Base-by-base conservation (phyloP, 2,113 vertebrate genomes). In the Sander vitreus region DNA sequence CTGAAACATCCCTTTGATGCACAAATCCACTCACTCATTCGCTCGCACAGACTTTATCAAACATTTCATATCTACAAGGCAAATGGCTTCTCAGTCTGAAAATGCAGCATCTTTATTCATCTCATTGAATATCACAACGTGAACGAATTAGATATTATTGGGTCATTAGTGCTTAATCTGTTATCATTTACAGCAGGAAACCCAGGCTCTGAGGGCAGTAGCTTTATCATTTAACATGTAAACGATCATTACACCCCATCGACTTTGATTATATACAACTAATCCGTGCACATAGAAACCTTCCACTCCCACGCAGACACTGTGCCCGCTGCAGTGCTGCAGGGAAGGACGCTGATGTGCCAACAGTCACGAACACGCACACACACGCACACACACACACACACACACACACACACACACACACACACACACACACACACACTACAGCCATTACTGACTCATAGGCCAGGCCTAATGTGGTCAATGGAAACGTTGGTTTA, bases 351-450 rank as follows among this genome's bases (percentile, higher is more conserved):
- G 1, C 33, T 33, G 30, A 33, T 33, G 30, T 33, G 30, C 5
- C 30, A 33, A 53, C 27, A 45, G 16, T 51, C 33, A 54, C 55
- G 13, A 50, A 45, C 48, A 16, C 48, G 63, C n/a, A 54, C 14
- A 8, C 54, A 6, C 39, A 43, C 36, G 39, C 27, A 53, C 13
- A 45, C 62, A 62, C 51, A 53, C 51, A 21, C 51, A 53, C 6
- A 12, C 12, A 39, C 72, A 58, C 65, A 23, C 75, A 30, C 39
- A 25, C 1, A 25, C 25, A 5, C 16, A 51, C 2, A 47, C 57
- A 54, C 48, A 71, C 48, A 71, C 66, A 78, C 25, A 39, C 51
- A 77, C 62, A 58, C 73, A 74, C 72, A 73, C 57, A n/a, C 30
- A 39, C 47, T 36, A 36, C 33, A 36, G 6, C 33, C 33, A 36